Evolutionary conservation across 2,888 invertebrate species (phyloP), one percentile per base, ranked within the genome.

Genomic region (Chaitophorus viminalis): DNA sequence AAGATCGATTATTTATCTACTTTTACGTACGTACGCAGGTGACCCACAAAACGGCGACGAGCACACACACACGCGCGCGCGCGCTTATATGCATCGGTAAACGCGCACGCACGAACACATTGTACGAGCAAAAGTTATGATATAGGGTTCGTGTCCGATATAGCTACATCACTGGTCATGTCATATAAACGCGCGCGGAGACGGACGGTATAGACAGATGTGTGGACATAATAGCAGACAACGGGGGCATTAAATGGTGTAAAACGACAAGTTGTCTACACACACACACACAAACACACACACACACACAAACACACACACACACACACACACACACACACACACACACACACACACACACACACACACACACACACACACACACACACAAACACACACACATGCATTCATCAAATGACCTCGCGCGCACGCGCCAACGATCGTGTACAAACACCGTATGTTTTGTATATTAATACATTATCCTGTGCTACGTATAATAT

Each of bases 1-100:
- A 46, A 85, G 77, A 85, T 78, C 77, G 77, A 85, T 85, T 77
- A 70, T n/a, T n/a, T 85, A 70, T 85, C 77, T 52, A 77, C 85
- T 85, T 78, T 77, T 85, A 85, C 77, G 70, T 85, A 85, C 77
- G 70, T 78, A 60, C 83, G 36, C 31, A 18, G 36, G 46, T 85
- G 85, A 85, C 85, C 85, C 85, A 85, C 85, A 85, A 85, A 85
- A 77, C 85, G 77, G 29, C 68, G 46, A 18, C 18, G 60, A 5
- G 46, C 11, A 46, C 9, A 46, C 46, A 46, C 6, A 46, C 46
- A 46, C 14, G 11, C 46, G 46, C 14, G 11, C 46, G 14, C n/a
- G n/a, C n/a, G n/a, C n/a, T n/a, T n/a, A n/a, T n/a, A n/a, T n/a
- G n/a, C n/a, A n/a, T n/a, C n/a, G n/a, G n/a, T n/a, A n/a, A n/a